Percentiles rank a stretch among this genome's conserved stretches.
Conservation (phyloP, 2,888 invertebrate genomes). For the Ochropacha duplaris region DNA sequence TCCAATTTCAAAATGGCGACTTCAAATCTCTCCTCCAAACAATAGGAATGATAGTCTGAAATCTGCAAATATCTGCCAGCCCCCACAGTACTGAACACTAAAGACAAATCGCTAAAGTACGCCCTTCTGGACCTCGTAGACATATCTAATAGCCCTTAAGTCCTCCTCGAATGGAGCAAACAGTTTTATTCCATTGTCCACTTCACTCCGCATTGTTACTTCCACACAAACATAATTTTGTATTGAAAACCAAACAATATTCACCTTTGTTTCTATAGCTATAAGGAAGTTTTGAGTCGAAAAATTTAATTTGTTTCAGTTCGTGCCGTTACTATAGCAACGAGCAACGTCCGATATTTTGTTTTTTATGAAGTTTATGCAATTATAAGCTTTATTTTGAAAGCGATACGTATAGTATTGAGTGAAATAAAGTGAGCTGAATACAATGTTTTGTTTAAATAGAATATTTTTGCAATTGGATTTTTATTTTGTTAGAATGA, state of each 20-base stretch:
- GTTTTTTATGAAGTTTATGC: not conserved
- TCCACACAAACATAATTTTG: constrained; percentile 36
- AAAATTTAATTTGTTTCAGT: not conserved
- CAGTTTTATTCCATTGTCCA: constrained; percentile 77
- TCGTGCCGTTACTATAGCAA: not conserved
- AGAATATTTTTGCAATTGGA: not conserved
- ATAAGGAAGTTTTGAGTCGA: not conserved
- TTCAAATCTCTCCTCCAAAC: not conserved
- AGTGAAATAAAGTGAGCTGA: not conserved
- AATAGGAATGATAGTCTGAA: not conserved
- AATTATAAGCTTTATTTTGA: not conserved
- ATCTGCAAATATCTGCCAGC: not conserved
- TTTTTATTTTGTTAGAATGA: not conserved
- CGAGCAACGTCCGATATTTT: not conserved
- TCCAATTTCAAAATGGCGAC: too few relatives aligned
- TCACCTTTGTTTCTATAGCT: constrained; percentile 20
- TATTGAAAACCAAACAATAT: constrained; percentile 22
- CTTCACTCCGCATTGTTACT: constrained; percentile 65
- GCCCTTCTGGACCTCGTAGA: constrained; percentile 61
- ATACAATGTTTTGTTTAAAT: not conserved
- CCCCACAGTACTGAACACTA: not conserved
- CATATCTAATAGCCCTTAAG: constrained; percentile 77
- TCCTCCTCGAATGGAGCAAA: constrained; percentile 71
- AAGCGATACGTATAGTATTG: not conserved
- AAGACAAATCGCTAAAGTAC: not conserved